Conservation (phyloP, 92 coral and sea anemone species). For the Galaxea fascicularis region DNA sequence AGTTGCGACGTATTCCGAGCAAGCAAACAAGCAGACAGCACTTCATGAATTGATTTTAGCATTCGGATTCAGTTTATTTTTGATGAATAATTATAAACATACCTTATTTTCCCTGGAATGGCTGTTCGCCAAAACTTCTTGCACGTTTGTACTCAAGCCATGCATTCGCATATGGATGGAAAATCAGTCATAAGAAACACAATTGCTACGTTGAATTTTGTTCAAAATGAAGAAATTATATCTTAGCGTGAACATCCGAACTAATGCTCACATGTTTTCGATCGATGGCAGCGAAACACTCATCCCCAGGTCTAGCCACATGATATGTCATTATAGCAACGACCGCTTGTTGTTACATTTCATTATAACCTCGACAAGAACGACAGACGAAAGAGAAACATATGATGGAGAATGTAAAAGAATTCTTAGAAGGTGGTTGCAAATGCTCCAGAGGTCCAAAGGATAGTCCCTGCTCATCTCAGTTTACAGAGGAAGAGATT, state of each 20-base stretch:
- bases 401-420: conserved; percentile 43
- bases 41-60: no score
- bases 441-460: conserved; percentile 60
- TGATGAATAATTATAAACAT: no score
- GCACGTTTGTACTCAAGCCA: neutral
- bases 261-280: neutral
- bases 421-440: conserved; percentile 57
- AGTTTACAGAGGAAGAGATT: conserved; percentile 40
- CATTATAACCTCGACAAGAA: no score
- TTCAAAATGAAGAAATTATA: neutral
- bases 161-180: conserved; percentile 1
- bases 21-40: no score
- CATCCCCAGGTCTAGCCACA: conserved; percentile 16
- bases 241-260: conserved; percentile 6
- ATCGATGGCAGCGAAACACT: conserved; percentile 17
- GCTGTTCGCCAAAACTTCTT: no score
- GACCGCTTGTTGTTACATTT: no score
- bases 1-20: no score
- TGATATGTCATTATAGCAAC: conserved; percentile 27
- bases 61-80: no score
- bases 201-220: neutral
- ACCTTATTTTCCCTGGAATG: no score
- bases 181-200: conserved; percentile 1
- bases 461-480: conserved; percentile 56
- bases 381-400: conserved; percentile 15